A percentile compares a stretch with the other conserved stretches of the same genome.
Conservation (phyloP, 2,113 vertebrate species). For the Tiliqua scincoides region DNA sequence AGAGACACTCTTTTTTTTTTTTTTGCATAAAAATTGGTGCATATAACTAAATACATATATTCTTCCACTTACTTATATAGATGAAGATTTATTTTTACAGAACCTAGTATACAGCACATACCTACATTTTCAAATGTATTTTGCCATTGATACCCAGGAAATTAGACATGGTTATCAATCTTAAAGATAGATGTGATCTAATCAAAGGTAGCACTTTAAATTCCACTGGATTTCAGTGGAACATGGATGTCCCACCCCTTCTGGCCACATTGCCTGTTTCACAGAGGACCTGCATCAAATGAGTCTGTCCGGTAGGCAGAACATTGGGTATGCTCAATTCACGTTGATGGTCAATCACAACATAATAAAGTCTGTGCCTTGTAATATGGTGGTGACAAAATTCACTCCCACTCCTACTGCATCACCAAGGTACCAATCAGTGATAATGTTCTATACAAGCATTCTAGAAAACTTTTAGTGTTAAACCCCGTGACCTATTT, state of each 20-base stretch:
- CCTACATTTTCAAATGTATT: conserved; percentile 23
- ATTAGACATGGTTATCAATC: background rate
- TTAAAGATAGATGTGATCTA: background rate
- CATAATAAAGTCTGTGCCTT: background rate
- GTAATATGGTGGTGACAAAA: background rate
- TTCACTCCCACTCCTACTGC: background rate
- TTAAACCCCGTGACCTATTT: too few species aligned
- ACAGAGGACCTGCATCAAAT: background rate
- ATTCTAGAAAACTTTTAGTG: too few species aligned
- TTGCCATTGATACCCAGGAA: background rate
- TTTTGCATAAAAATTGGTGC: conserved; percentile 23
- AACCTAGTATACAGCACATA: conserved; percentile 4
- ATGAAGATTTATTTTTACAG: conserved; percentile 31
- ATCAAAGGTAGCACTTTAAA: background rate
- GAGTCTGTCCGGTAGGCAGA: background rate
- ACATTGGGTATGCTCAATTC: background rate
- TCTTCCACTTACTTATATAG: background rate
- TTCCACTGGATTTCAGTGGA: background rate
- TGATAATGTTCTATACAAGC: too few species aligned
- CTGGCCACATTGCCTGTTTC: background rate
- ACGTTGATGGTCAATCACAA: background rate
- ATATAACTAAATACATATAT: conserved; percentile 30
- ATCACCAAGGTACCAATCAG: background rate
- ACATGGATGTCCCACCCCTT: background rate
- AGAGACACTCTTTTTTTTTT: conserved; percentile 45